phyloP scores from a whole-genome alignment of 2,888 invertebrate species.

The Elysia crispata region DNA sequence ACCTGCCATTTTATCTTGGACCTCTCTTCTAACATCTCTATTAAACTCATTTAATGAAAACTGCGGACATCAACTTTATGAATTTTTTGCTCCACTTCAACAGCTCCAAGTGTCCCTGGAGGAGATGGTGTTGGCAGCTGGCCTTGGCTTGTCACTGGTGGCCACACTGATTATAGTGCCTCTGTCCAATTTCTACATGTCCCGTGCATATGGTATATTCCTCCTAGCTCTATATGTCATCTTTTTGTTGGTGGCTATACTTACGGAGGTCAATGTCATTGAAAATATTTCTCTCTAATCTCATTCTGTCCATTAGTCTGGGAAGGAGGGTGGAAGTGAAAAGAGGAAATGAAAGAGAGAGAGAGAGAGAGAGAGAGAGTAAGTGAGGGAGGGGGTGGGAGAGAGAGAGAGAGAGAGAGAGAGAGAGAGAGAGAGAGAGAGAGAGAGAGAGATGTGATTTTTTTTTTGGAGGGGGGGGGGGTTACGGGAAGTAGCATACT shows the following conservation, averaged over 20 bases:
- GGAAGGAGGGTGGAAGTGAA: not conserved
- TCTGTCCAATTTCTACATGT: conserved; percentile 78
- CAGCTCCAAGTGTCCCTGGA: conserved; percentile 77
- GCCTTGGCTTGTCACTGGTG: conserved; percentile 78
- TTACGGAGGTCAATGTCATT: conserved; percentile 78
- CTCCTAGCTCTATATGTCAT: conserved; percentile 79
- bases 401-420: conserved; percentile 13
- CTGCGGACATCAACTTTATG: too few relatives aligned
- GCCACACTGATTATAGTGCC: conserved; percentile 78
- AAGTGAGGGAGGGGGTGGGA: not conserved
- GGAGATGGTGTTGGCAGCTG: conserved; percentile 78
- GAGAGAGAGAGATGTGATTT: conserved; percentile 37
- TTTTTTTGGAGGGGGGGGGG: not conserved
- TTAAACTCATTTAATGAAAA: not conserved
- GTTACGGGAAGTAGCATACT: too few relatives aligned
- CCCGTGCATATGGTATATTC: conserved; percentile 79
- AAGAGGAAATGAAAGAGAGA: not conserved
- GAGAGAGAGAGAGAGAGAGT: too few relatives aligned
- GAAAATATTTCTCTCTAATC: conserved; percentile 42
- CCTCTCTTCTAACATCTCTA: not conserved
- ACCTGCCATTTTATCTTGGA: too few relatives aligned
- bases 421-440: conserved; percentile 32
- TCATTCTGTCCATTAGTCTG: not conserved
- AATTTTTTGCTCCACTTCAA: not conserved
- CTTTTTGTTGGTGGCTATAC: conserved; percentile 79